A percentile compares a stretch with the other conserved stretches of the same genome.
These are phyloP conservation scores for Lagria hirta DNA, from an alignment of 2,888 invertebrate genomes.

Conservation along the genomic window DNA sequence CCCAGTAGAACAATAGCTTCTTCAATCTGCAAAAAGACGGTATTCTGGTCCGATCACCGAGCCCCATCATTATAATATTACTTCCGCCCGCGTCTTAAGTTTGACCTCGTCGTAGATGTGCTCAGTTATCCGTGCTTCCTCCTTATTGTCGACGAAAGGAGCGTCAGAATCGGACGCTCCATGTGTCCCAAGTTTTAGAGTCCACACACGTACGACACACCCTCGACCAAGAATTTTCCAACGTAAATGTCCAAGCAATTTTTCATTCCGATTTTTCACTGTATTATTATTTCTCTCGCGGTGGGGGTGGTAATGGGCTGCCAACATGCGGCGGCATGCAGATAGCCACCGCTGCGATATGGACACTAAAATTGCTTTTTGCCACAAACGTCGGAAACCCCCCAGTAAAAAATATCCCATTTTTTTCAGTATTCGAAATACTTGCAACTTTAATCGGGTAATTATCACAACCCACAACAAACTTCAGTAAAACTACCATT, in stretches of 20 bases:
- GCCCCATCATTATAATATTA: conserved; percentile 48
- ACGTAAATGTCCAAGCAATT: conserved; percentile 54
- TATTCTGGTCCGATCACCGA: conserved; percentile 39
- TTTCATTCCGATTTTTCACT: conserved; percentile 56
- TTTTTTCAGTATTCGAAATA: background rate
- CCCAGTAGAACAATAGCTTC: conserved; percentile 48
- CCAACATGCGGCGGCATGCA: conserved; percentile 52
- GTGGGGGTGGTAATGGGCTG: conserved; percentile 48
- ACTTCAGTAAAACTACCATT: no score
- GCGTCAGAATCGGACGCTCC: conserved; percentile 22
- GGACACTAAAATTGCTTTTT: conserved; percentile 42
- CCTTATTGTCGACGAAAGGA: conserved; percentile 39
- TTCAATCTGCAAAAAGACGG: conserved; percentile 43
- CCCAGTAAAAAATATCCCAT: background rate
- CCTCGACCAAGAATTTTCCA: conserved; percentile 49
- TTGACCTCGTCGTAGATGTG: conserved; percentile 47
- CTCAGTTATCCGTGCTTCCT: conserved; percentile 53
- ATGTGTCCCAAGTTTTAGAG: conserved; percentile 29
- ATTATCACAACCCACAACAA: no score
- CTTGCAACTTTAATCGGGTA: no score
- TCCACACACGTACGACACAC: conserved; percentile 52
- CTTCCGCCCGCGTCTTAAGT: conserved; percentile 47
- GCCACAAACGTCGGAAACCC: background rate
- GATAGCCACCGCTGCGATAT: conserved; percentile 47
- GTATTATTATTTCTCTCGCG: conserved; percentile 52